These are phyloP conservation scores for Bombyx mori DNA, from an alignment of 1,140 invertebrate genomes.

Conservation along the genomic window ASM3026992v2 NC_085111.1:5541001-5541500, in stretches of 20 bases:
- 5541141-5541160: neutral
- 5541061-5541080: slow-evolving; percentile 65
- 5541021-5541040: slow-evolving; percentile 47
- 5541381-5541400: slow-evolving; percentile 39
- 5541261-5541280: slow-evolving; percentile 30
- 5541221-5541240: slow-evolving; percentile 35
- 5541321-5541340: slow-evolving; percentile 54
- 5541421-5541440: slow-evolving; percentile 41
- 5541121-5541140: too few relatives aligned
- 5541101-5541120: slow-evolving; percentile 1
- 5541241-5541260: slow-evolving; percentile 52
- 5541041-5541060: slow-evolving; percentile 68
- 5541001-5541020: neutral
- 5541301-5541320: slow-evolving; percentile 49
- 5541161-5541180: slow-evolving; percentile 19
- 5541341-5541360: slow-evolving; percentile 44
- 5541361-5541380: slow-evolving; percentile 67
- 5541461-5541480: slow-evolving; percentile 37
- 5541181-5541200: slow-evolving; percentile 44
- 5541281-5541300: slow-evolving; percentile 41
- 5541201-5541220: slow-evolving; percentile 55
- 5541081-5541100: slow-evolving; percentile 40
- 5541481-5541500: slow-evolving; percentile 45
- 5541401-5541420: slow-evolving; percentile 43
- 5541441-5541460: slow-evolving; percentile 36